Base-by-base conservation (phyloP, 37 sponge, comb jelly and placozoan genomes). In the Ephydatia muelleri region DNA sequence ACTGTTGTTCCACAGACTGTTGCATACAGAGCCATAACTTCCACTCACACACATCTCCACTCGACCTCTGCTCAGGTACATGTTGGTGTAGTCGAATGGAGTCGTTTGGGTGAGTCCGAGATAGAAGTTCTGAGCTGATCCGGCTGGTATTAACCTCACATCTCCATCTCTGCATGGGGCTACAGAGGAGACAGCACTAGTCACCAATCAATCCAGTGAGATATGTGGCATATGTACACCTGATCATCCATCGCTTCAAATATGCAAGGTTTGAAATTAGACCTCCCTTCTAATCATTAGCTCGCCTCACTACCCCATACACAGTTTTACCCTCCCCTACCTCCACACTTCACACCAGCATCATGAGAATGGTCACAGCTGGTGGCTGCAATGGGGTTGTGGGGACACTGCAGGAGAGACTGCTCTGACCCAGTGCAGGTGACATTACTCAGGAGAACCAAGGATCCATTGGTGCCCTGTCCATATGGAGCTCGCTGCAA, bases 1-100 rank as follows among this genome's bases (percentile, higher is more conserved):
- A 30, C 31, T 39, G 38, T 85, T 48, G 71, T 40, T 27, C 85
- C 85, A 85, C 6, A 47, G 12, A 40, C 39, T 69, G 78, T 70
- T 78, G 69, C 85, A 85, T 27, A 85, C 77, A 31, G 85, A 70
- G 33, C 57, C 40, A 40, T 76, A 85, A 4, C 28, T 34, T 35
- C 78, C 78, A 67, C 47, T 35, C 23, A 69, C 8, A 38, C 85
- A 85, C 71, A 85, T 57, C 49, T 85, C 85, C 47, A 85, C 78
- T 78, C 85, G 68, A n/a, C 85, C 85, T 30, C 49, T 13, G 57
- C 77, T 76, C 22, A 85, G 49, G 2, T 27, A 57, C 57, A 57
- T 57, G 16, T 57, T 57, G 57, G 16, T 57, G 57, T 57, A 57
- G 57, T 57, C 57, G 16, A 57, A 57, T 14, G 12, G 6, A 57